A percentile compares a stretch with the other conserved stretches of the same genome.
Conservation (phyloP, 2,888 invertebrate species). For the Eilema sororculum region DNA sequence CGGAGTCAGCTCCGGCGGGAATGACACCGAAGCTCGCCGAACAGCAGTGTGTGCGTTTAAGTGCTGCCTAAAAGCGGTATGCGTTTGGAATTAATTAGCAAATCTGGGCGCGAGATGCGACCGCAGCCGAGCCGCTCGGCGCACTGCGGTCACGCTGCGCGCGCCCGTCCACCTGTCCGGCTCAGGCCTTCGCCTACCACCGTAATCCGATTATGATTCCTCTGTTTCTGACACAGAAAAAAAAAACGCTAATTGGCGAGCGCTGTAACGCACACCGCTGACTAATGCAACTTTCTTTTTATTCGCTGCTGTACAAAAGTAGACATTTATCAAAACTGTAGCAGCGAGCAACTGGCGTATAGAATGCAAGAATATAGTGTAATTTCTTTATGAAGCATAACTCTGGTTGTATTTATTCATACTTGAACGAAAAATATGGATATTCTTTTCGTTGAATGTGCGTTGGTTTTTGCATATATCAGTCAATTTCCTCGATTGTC, state of each 20-base stretch:
- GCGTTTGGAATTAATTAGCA: conserved; percentile 75
- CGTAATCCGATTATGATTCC: conserved; percentile 72
- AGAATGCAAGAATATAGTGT: conserved; percentile 29
- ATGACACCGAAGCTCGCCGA: conserved; percentile 30
- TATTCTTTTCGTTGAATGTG: conserved; percentile 18
- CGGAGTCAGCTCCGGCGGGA: conserved; percentile 26
- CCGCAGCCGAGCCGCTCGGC: conserved; percentile 63
- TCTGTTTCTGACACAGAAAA: conserved; percentile 60
- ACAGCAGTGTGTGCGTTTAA: conserved; percentile 53
- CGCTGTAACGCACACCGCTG: conserved; percentile 43
- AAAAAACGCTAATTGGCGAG: conserved; percentile 60
- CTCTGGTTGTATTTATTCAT: conserved; percentile 14
- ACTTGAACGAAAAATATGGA: conserved; percentile 13
- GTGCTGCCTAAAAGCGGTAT: conserved; percentile 54
- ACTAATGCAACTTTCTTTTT: conserved; percentile 43
- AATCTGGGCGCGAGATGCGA: conserved; percentile 67
- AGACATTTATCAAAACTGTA: conserved; percentile 10
- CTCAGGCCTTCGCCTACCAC: conserved; percentile 56
- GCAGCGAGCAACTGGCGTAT: conserved; percentile 2
- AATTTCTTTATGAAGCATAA: conserved; percentile 25
- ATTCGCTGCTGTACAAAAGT: conserved; percentile 28
- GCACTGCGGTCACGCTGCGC: conserved; percentile 59
- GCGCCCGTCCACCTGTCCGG: conserved; percentile 69
- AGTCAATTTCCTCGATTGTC: conserved; percentile 25
- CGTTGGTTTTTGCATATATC: conserved; percentile 19